phyloP scores from a whole-genome alignment of 2,797 vertebrate species.

The Sebastes kiyomatsui region DNA sequence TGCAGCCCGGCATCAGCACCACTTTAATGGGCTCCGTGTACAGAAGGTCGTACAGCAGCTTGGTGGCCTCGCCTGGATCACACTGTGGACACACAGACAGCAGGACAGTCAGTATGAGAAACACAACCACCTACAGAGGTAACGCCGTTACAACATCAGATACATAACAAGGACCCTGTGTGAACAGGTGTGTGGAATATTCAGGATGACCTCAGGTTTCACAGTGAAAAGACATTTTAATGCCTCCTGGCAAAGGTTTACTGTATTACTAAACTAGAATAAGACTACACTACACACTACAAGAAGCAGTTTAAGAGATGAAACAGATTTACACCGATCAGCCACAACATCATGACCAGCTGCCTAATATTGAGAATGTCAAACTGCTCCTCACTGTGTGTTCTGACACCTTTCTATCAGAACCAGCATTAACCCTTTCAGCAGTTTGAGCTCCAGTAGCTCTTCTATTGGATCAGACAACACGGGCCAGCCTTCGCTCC shows the following conservation, averaged over 20 bases:
- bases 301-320: not conserved
- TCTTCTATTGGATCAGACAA: too few relatives aligned
- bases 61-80: conserved; percentile 87
- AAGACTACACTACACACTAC: not conserved
- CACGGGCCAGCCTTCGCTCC: too few relatives aligned
- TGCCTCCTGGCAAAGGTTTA: not conserved
- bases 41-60: conserved; percentile 89
- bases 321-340: too few relatives aligned
- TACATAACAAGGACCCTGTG: not conserved
- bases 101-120: not conserved
- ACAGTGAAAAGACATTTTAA: not conserved
- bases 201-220: not conserved
- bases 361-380: too few relatives aligned
- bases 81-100: conserved; percentile 47
- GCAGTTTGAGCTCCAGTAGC: too few relatives aligned
- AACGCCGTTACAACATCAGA: not conserved
- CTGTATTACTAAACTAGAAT: not conserved
- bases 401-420: too few relatives aligned
- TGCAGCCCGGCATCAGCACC: conserved; percentile 91
- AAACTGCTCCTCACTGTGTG: too few relatives aligned
- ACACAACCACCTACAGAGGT: not conserved
- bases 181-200: not conserved
- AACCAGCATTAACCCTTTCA: too few relatives aligned
- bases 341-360: too few relatives aligned
- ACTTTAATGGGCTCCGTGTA: conserved; percentile 93